Percentiles rank a stretch among this genome's conserved stretches.
These are phyloP conservation scores for Clarias gariepinus DNA, from an alignment of 2,113 vertebrate species.

Conservation along the genomic window DNA sequence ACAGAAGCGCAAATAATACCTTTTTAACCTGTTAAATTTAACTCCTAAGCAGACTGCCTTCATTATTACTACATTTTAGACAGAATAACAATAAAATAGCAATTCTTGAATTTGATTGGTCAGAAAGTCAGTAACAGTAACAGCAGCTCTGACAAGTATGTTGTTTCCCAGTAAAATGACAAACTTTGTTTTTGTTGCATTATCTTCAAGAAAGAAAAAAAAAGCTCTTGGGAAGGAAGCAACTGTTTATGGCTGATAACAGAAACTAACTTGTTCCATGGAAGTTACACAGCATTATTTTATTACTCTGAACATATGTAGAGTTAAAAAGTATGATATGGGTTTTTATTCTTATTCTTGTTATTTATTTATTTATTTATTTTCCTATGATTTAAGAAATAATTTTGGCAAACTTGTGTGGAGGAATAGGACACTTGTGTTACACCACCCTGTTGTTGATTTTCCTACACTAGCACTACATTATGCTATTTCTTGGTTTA, in stretches of 20 bases:
- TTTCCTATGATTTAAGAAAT: no score
- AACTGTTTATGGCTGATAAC: background rate
- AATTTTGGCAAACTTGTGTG: background rate
- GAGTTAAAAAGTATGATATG: background rate
- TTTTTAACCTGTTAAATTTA: no score
- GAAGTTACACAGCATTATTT: background rate
- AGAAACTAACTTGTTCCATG: background rate
- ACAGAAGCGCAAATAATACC: background rate
- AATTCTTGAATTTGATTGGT: background rate
- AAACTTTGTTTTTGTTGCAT: background rate
- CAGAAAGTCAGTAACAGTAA: background rate
- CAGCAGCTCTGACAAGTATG: background rate
- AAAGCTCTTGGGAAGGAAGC: background rate
- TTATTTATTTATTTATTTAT: no score
- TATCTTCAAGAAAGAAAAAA: background rate
- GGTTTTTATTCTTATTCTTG: no score
- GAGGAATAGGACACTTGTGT: background rate
- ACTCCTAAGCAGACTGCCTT: background rate
- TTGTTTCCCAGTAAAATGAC: background rate
- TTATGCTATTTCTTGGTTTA: background rate
- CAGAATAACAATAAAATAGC: background rate
- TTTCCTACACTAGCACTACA: background rate
- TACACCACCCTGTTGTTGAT: background rate
- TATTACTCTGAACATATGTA: background rate
- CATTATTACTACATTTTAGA: background rate